Conservation (phyloP, 2,113 vertebrate species). For the Indicator maculatus region DNA sequence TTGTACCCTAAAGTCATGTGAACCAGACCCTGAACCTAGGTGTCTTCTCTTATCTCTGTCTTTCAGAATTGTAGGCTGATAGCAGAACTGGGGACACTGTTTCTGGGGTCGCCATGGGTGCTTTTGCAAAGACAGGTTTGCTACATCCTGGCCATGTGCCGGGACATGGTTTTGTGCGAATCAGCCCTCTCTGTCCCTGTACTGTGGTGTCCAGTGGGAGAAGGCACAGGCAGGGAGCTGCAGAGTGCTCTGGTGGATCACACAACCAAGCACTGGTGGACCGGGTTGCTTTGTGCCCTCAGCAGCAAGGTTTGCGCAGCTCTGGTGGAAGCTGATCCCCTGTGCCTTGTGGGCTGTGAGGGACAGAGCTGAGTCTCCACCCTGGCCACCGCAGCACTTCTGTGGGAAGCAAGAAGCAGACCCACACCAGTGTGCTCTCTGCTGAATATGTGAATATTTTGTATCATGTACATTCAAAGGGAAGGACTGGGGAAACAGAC, state of each 20-base stretch:
- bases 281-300: rapidly evolving
- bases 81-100: neutral
- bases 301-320: rapidly evolving
- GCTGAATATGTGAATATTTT: neutral
- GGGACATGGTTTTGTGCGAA: rapidly evolving
- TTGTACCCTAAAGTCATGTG: rapidly evolving
- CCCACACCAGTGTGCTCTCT: rapidly evolving
- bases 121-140: neutral
- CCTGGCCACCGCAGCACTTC: rapidly evolving
- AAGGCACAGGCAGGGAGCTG: rapidly evolving
- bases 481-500: neutral
- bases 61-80: neutral
- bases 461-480: neutral
- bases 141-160: rapidly evolving
- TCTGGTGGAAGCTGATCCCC: neutral
- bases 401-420: neutral
- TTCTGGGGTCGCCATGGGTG: neutral
- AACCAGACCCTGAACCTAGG: neutral
- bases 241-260: rapidly evolving
- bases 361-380: neutral
- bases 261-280: rapidly evolving
- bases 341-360: neutral
- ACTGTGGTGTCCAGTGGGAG: neutral
- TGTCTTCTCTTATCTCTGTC: neutral
- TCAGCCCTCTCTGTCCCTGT: rapidly evolving